Conservation (phyloP, 2,888 invertebrate species). For the Drosophila bunnanda region DNA sequence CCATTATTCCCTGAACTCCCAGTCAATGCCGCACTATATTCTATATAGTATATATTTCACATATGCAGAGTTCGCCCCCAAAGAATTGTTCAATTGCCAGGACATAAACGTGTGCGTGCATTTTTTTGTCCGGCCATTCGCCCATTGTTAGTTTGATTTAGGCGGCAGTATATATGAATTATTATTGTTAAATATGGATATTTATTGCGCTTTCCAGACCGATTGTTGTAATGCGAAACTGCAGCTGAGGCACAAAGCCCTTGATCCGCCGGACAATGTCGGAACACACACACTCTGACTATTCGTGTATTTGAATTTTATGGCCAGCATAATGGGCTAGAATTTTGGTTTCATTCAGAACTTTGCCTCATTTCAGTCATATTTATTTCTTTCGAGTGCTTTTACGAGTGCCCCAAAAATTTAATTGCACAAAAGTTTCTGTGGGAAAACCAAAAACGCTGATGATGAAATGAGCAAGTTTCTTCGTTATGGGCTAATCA, state of each 20-base stretch:
- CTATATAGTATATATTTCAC: constrained; percentile 16
- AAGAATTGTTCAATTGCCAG: constrained; percentile 50
- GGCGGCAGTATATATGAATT: constrained; percentile 67
- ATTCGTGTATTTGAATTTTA: constrained; percentile 23
- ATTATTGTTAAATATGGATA: constrained; percentile 74
- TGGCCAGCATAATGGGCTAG: constrained; percentile 17
- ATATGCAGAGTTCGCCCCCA: constrained; percentile 26
- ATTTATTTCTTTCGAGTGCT: constrained; percentile 24
- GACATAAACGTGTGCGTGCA: constrained; percentile 53
- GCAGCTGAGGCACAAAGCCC: constrained; percentile 41
- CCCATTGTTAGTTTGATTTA: constrained; percentile 70
- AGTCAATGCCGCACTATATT: constrained; percentile 25
- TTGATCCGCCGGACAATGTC: constrained; percentile 34
- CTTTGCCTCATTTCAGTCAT: constrained; percentile 31
- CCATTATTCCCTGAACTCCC: constrained; percentile 11
- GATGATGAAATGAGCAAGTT: constrained; percentile 49
- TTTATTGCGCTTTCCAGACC: constrained; percentile 61
- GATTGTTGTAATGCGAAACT: constrained; percentile 44
- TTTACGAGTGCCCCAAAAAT: constrained; percentile 21
- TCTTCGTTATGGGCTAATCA: constrained; percentile 31
- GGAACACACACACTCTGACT: background rate
- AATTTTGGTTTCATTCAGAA: constrained; percentile 11
- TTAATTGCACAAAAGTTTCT: constrained; percentile 45
- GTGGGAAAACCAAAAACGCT: constrained; percentile 24
- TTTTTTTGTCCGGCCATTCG: constrained; percentile 36